phyloP scores from a whole-genome alignment of 2,797 vertebrate genomes.

The Sphenodon punctatus region DNA sequence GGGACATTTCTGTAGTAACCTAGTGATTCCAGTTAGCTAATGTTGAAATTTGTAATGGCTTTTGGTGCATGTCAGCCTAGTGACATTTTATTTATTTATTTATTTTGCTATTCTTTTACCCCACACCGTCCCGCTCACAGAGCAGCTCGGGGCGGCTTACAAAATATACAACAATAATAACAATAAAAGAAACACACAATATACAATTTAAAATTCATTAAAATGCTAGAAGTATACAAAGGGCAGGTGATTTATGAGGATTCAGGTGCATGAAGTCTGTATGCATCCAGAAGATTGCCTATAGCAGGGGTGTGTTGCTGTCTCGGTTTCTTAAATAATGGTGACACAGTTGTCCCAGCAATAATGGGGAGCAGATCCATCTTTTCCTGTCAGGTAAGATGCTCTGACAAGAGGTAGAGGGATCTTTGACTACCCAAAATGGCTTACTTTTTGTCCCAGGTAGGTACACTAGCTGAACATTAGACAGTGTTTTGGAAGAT shows the following conservation, averaged over 20 bases:
- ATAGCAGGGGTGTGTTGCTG: background rate
- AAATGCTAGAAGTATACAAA: too few species aligned
- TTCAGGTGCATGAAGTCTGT: background rate
- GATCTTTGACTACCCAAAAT: constrained; percentile 3
- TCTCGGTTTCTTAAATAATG: background rate
- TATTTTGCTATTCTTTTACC: background rate
- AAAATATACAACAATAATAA: too few species aligned
- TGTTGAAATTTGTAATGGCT: too few species aligned
- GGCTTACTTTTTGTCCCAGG: background rate
- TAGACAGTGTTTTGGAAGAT: background rate
- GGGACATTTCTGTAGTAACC: too few species aligned
- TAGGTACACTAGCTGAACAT: background rate
- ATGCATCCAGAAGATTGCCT: background rate
- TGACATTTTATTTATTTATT: background rate
- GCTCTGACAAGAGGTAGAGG: constrained; percentile 2
- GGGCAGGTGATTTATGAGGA: background rate
- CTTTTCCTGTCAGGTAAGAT: background rate
- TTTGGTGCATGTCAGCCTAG: too few species aligned
- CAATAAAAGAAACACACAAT: too few species aligned
- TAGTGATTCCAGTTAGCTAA: too few species aligned
- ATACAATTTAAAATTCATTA: too few species aligned
- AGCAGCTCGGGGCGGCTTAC: too few species aligned
- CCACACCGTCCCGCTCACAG: too few species aligned
- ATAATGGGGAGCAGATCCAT: background rate
- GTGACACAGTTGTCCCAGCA: background rate